These are phyloP conservation scores for Dicrostonyx torquatus DNA, from an alignment of 2,797 vertebrate genomes.

Conservation along the genomic window DNA sequence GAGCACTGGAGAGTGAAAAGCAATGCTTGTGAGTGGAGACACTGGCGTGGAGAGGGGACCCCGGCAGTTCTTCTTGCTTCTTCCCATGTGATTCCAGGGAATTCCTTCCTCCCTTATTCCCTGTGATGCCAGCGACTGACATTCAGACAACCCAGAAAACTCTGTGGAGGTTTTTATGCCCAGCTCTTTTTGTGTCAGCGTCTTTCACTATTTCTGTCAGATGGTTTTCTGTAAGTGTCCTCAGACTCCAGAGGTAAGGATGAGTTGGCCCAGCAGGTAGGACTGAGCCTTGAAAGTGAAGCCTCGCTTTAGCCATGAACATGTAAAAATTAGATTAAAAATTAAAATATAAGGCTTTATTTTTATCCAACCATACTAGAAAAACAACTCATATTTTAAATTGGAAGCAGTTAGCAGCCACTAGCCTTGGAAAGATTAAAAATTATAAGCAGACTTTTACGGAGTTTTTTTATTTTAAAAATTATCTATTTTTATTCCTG, in stretches of 20 bases:
- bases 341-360: constrained; percentile 11
- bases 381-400: constrained; percentile 34
- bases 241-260: constrained; percentile 15
- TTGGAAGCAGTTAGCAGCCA: neutral
- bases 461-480: neutral
- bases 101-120: neutral
- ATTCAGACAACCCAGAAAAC: neutral
- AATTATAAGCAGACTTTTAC: neutral
- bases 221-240: constrained; percentile 41
- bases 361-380: neutral
- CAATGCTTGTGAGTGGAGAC: neutral
- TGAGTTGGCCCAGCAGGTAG: constrained; percentile 39
- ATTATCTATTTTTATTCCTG: neutral
- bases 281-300: constrained; percentile 4
- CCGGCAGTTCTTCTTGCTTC: neutral
- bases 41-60: neutral
- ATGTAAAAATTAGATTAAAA: neutral
- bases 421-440: neutral
- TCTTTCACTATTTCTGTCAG: neutral
- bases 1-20: too few relatives aligned
- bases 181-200: neutral
- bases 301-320: neutral
- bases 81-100: neutral
- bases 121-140: neutral
- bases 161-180: neutral